phyloP scores from a whole-genome alignment of 2,797 vertebrate species.

The Ispidina picta region DNA sequence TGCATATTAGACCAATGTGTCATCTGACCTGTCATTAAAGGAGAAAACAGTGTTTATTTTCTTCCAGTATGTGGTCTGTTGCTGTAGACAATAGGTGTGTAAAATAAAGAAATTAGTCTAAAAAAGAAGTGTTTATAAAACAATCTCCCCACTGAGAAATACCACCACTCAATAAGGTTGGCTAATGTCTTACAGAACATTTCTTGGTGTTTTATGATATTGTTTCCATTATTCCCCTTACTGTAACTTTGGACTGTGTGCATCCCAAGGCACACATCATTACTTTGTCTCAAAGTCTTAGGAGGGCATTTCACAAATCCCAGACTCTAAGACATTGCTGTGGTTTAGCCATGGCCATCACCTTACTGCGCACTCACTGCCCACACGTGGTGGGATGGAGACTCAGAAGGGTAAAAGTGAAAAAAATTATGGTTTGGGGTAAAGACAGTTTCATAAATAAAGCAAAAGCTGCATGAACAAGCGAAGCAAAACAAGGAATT shows the following conservation, averaged over 20 bases:
- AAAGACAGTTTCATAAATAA: not conserved
- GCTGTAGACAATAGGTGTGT: not conserved
- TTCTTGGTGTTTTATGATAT: not conserved
- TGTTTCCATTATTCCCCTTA: not conserved
- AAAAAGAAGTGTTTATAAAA: not conserved
- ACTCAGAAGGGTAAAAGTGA: too few species aligned
- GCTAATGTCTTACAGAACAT: not conserved
- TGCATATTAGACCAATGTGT: not conserved
- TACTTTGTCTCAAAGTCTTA: not conserved
- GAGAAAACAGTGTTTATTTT: not conserved
- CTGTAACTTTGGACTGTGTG: not conserved
- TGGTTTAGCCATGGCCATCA: not conserved
- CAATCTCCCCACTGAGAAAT: not conserved
- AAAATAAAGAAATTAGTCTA: not conserved
- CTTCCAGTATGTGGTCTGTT: not conserved
- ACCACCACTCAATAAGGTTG: not conserved
- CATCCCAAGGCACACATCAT: not conserved
- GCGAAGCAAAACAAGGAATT: not conserved
- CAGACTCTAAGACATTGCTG: accelerated
- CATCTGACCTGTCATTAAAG: not conserved
- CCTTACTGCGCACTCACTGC: accelerated
- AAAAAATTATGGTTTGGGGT: not conserved
- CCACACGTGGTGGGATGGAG: accelerated
- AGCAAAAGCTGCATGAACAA: not conserved
- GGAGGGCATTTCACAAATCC: not conserved